Base-by-base conservation (phyloP, 2,113 vertebrate genomes). In the Chaetura pelagica region DNA sequence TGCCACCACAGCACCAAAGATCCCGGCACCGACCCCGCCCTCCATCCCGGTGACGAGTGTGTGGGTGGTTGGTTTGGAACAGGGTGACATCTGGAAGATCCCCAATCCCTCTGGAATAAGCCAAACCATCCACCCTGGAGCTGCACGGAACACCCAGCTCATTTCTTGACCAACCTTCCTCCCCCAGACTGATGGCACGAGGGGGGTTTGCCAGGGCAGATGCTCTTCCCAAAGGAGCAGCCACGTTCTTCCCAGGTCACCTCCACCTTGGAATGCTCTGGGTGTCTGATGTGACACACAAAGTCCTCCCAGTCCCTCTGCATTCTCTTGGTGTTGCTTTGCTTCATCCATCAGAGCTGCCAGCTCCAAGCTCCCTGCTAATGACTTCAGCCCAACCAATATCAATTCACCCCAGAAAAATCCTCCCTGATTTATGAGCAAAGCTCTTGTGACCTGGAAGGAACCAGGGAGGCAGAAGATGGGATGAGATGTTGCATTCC, bases 311-410 rank as follows among this genome's bases (percentile, higher is more conserved):
- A 26, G 32, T 30, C 18, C 54, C 51, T 38, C 32, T 5, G 24
- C 13, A 29, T 58, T 62, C 90, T 46, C 48, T 4, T 0, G 0
- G 84, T 7, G 3, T 64, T 2, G 12, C 44, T 76, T 27, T 17
- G 42, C 93, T 46, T 48, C 93, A 91, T 95, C 84, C 86, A 96
- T 92, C 89, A 94, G 86, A 91, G 93, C 89, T 89, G 93, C 71
- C 84, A 87, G 6, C 49, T 58, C 91, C 74, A 87, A 89, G 74
- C 89, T 64, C 42, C 49, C 59, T 1, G 16, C 93, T 93, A 84
- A 93, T 42, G 90, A 95, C 90, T 55, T 93, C 69, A 3, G 96
- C 81, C 74, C 90, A 34, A 10, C 7, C 73, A 22, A 51, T 18
- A 34, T 10, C 5, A 0, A 38, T 35, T 30, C 35, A 35, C 19